Conservation (phyloP, 92 coral and sea anemone genomes). For the Paramuricea clavata region DNA sequence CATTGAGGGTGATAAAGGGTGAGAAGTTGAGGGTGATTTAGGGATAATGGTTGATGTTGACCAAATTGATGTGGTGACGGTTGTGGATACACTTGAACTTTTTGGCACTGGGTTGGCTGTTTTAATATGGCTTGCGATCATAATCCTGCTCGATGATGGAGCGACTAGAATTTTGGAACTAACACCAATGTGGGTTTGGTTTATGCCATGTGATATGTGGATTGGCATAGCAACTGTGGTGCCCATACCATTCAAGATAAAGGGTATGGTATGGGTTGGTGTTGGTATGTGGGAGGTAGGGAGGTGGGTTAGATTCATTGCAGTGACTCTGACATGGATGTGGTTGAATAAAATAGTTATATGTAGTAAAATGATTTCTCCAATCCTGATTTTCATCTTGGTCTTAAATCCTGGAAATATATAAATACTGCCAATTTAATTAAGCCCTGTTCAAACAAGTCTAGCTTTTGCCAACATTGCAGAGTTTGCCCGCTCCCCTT, state of each 20-base stretch:
- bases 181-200: neutral
- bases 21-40: neutral
- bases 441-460: no score
- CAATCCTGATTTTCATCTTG: neutral
- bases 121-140: neutral
- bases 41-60: neutral
- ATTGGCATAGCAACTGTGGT: neutral
- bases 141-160: neutral
- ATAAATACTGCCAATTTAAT: neutral
- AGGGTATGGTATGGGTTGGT: neutral
- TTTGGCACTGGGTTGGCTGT: neutral
- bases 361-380: slow-evolving; percentile 12
- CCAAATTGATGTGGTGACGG: neutral
- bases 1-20: slow-evolving; percentile 1
- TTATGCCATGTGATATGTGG: neutral
- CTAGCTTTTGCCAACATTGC: no score
- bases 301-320: neutral
- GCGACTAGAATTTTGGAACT: neutral
- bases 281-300: neutral
- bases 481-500: no score
- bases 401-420: neutral
- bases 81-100: neutral
- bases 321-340: neutral
- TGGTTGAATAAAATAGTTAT: neutral
- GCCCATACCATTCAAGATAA: neutral